Evolutionary conservation across 2,797 vertebrate species (phyloP).

Genomic region (Florisuga fusca): DNA sequence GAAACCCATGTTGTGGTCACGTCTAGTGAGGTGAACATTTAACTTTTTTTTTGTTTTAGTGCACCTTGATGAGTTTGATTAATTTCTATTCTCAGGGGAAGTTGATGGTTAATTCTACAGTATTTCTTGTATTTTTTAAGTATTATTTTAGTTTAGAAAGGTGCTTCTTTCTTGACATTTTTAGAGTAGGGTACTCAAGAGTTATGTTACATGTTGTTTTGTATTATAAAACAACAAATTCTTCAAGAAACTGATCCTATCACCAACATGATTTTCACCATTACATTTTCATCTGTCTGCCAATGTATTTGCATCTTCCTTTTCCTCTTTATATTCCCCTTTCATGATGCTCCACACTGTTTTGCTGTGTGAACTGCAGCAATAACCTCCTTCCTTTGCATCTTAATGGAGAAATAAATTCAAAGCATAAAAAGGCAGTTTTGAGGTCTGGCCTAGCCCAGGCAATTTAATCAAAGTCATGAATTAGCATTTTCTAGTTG

Average conservation of each 20-base stretch:
- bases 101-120: background rate
- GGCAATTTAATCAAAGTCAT: constrained; percentile 70
- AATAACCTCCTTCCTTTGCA: constrained; percentile 36
- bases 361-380: background rate
- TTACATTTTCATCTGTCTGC: background rate
- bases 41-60: background rate
- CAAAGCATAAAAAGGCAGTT: constrained; percentile 55
- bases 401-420: constrained; percentile 74
- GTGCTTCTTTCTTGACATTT: background rate
- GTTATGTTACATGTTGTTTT: background rate
- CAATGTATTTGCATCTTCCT: background rate
- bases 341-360: background rate
- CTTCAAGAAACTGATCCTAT: background rate
- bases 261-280: background rate
- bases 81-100: background rate
- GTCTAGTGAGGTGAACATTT: background rate
- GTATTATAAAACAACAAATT: background rate
- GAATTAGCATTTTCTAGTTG: constrained; percentile 74
- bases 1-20: background rate
- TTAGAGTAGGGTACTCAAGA: background rate
- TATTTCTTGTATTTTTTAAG: background rate
- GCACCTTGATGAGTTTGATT: background rate
- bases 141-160: background rate
- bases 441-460: constrained; percentile 39
- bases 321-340: constrained; percentile 12